Base-by-base conservation (phyloP, 1,140 invertebrate species). In the Panagrolaimus sp. region DNA sequence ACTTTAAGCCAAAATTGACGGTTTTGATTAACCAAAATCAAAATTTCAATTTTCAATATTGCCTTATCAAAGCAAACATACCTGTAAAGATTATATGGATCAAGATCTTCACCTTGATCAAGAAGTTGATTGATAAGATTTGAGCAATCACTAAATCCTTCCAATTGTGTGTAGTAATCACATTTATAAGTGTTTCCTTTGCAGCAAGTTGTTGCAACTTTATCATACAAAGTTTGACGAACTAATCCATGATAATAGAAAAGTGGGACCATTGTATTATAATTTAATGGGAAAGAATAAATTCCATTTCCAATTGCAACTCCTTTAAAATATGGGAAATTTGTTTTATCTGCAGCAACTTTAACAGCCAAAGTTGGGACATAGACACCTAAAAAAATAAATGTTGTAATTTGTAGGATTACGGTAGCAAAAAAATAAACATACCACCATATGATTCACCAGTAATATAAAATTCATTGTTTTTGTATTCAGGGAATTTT, bases 401-500 rank as follows among this genome's bases (percentile, higher is more conserved):
- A 45, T 45, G 44, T 9, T 45, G 8, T 4, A n/a, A 5, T n/a
- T 3, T 47, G 14, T 47, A 3, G 46, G 46, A n/a, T 3, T 47
- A 5, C 9, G 3, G 9, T 5, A n/a, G 32, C 32, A 4, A 38
- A 38, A 38, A 38, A 38, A 7, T 4, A 7, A 7, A 38, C 32
- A 38, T 48, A 12, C 84, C 84, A 24, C 70, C 84, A 73, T 85
- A 85, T 43, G 77, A 80, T 76, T 85, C 84, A 24, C 84, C 84
- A 55, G 83, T 83, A 38, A 85, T 75, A 63, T 83, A 85, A 45
- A 85, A 84, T 21, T 79, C 76, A 70, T 81, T 84, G 2, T 74
- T 73, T n/a, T 71, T 71, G 68, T 82, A 86, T 72, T 86, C 82
- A 10, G 86, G 86, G 76, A 85, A 87, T 74, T 86, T 85, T 12